Percentiles rank a stretch among this genome's conserved stretches.
phyloP scores from a whole-genome alignment of 2,888 invertebrate species.

The Ctena decussata region DNA sequence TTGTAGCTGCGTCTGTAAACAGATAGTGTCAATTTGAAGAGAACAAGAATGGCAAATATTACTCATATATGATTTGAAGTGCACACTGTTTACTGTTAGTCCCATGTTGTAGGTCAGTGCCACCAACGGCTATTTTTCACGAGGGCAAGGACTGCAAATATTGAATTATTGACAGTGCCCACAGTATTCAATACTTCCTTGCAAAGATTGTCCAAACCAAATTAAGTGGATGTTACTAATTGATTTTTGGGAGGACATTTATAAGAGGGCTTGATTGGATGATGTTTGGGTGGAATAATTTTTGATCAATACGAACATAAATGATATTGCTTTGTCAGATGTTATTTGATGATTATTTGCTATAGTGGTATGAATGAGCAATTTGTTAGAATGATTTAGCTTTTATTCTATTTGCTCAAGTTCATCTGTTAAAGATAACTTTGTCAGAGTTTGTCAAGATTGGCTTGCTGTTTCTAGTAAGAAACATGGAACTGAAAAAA shows the following conservation, averaged over 20 bases:
- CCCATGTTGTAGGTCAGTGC: no score
- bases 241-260: background rate
- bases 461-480: no score
- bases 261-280: conserved; percentile 3
- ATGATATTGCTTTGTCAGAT: background rate
- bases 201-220: background rate
- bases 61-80: no score
- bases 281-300: background rate
- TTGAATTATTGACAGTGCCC: no score
- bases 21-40: no score
- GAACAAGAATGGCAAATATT: no score
- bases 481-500: no score
- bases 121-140: no score
- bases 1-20: no score
- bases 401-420: background rate
- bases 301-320: background rate
- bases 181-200: background rate
- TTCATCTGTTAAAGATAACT: background rate
- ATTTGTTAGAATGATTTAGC: conserved; percentile 6
- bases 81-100: no score
- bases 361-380: background rate
- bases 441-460: background rate
- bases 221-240: conserved; percentile 14
- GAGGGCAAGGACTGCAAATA: no score
- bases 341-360: conserved; percentile 7